Base-by-base conservation (phyloP, 2,888 invertebrate genomes). In the Diplolepis rosae region DNA sequence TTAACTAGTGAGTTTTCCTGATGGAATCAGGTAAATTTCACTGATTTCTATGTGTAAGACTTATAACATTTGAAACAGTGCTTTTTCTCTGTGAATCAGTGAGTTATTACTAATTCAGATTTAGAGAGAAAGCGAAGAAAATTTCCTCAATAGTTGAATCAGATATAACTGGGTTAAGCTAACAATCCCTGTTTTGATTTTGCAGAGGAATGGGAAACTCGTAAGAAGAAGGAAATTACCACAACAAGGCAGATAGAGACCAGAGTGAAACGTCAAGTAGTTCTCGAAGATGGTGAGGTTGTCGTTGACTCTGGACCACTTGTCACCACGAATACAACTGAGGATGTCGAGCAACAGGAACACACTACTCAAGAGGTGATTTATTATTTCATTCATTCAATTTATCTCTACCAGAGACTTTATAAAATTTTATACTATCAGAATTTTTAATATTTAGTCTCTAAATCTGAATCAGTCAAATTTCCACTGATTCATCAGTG, bases 171-270 rank as follows among this genome's bases (percentile, higher is more conserved):
- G 42, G 22, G 35, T 39, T 65, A 69, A 18, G 71, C 18, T 9
- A 69, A 71, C 27, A 69, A 54, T 11, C 13, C 45, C 30, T 66
- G 66, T 35, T 80, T 80, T 78, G 72, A 72, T 69, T 78, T 91
- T 91, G 70, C 92, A 96, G 96, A 97, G 91, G 96, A 96, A 94
- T 96, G 96, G 95, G 93, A 96, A 89, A 96, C 95, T 83, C 94
- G 95, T 87, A 95, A 95, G 90, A 96, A 95, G 90, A 95, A 95
- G 82, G 96, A 96, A 90, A 93, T 96, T 85, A 95, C 95, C 79
- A 96, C 96, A 77, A 96, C 95, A 71, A 93, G 95, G 79, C 96
- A 96, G 90, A 96, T 97, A 83, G 96, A 96, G 85, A 97, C 96
- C 51, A 90, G 96, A 78, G 96, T 97, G 50, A 96, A 97, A 89